A percentile compares a stretch with the other conserved stretches of the same genome.
These are phyloP conservation scores for Seriola dumerili DNA, from an alignment of 2,113 vertebrate species.

Conservation along the genomic window DNA sequence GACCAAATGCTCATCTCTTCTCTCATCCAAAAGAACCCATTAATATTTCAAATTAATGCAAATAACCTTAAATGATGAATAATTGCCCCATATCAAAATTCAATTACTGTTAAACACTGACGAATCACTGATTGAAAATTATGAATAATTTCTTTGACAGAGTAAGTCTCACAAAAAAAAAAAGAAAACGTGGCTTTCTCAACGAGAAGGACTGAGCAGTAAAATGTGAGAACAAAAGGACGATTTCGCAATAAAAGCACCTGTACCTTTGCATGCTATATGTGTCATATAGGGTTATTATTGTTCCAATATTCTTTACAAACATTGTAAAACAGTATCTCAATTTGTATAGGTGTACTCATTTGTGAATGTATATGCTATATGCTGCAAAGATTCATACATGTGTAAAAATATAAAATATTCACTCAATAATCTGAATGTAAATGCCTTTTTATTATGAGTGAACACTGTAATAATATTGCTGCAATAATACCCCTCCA, in stretches of 20 bases:
- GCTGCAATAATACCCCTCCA: too few relatives aligned
- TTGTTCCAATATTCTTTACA: too few relatives aligned
- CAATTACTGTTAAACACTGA: conserved; percentile 73
- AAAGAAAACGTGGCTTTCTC: conserved; percentile 15
- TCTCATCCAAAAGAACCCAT: conserved; percentile 61
- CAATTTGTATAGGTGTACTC: background rate
- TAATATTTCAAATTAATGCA: conserved; percentile 77
- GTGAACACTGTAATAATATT: background rate
- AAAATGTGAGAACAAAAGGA: conserved; percentile 41
- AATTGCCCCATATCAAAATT: conserved; percentile 74
- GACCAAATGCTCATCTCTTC: conserved; percentile 69
- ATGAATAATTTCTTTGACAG: conserved; percentile 66
- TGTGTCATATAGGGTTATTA: background rate
- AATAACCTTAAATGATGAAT: conserved; percentile 76
- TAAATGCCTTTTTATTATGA: too few relatives aligned
- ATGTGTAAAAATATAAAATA: too few relatives aligned
- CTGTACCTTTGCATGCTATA: background rate
- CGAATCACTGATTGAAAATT: conserved; percentile 67
- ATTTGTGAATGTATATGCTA: too few relatives aligned
- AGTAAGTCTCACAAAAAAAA: conserved; percentile 12
- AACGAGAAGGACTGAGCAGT: conserved; percentile 11
- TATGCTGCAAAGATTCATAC: too few relatives aligned
- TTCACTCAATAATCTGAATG: too few relatives aligned
- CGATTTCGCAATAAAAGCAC: conserved; percentile 31
- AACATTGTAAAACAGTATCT: background rate